Percentiles rank a stretch among this genome's conserved stretches.
Evolutionary conservation across 1,140 invertebrate species (phyloP).

Genomic region (Nasonia longicornis): DNA sequence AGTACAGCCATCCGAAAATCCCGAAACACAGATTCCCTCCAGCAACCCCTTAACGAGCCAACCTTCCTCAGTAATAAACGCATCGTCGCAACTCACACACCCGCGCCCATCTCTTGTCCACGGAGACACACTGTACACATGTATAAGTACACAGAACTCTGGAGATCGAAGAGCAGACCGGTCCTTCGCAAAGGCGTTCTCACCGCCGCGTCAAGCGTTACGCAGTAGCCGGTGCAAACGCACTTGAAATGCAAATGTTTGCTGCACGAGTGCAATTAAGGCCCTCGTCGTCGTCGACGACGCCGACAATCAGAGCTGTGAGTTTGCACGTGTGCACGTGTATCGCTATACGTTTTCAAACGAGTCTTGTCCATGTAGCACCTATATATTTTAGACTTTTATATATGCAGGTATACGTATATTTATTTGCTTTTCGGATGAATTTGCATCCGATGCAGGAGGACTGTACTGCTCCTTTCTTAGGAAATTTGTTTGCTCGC

Average conservation of each 20-base stretch:
- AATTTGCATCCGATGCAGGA: background rate
- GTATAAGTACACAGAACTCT: background rate
- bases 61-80: background rate
- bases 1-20: background rate
- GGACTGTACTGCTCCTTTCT: no score
- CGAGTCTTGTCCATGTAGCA: no score
- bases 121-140: background rate
- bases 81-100: background rate
- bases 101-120: background rate
- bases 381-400: background rate
- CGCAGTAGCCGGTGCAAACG: background rate
- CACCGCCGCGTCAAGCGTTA: slow-evolving; percentile 19
- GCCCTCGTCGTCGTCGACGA: background rate
- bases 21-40: background rate
- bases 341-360: no score
- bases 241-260: slow-evolving; percentile 34
- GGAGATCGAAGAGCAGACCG: background rate
- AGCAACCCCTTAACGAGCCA: background rate
- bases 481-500: no score
- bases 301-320: background rate
- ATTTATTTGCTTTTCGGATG: background rate
- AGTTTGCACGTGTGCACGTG: background rate
- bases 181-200: background rate
- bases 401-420: background rate
- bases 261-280: slow-evolving; percentile 20